phyloP scores from a whole-genome alignment of 1,140 invertebrate genomes.

The Tachypleus tridentatus region DNA sequence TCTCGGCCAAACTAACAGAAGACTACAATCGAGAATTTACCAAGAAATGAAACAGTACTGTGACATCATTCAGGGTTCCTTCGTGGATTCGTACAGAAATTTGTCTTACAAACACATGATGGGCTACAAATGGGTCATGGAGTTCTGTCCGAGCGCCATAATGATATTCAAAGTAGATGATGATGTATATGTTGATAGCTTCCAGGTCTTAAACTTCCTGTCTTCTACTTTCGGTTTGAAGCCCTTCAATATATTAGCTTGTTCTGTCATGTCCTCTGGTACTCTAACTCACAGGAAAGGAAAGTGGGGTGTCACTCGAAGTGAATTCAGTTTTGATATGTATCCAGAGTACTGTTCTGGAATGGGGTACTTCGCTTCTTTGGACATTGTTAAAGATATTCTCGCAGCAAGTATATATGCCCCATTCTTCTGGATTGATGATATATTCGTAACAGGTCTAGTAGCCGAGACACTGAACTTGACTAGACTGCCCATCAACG shows the following conservation, averaged over 20 bases:
- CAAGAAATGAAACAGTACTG: slow-evolving; percentile 25
- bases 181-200: slow-evolving; percentile 65
- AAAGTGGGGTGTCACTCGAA: slow-evolving; percentile 13
- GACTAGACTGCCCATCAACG: slow-evolving; percentile 8
- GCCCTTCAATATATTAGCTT: slow-evolving; percentile 13
- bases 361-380: slow-evolving; percentile 14
- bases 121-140: slow-evolving; percentile 61
- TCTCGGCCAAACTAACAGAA: slow-evolving; percentile 17
- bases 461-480: slow-evolving; percentile 23
- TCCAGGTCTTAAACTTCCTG: slow-evolving; percentile 35
- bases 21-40: slow-evolving; percentile 10
- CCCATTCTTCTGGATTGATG: slow-evolving; percentile 37
- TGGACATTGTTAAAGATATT: slow-evolving; percentile 8
- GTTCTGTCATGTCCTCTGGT: slow-evolving; percentile 13
- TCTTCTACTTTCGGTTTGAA: slow-evolving; percentile 2
- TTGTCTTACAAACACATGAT: slow-evolving; percentile 74
- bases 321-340: slow-evolving; percentile 10
- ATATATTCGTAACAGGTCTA: slow-evolving; percentile 40
- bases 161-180: slow-evolving; percentile 78
- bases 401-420: background rate
- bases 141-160: slow-evolving; percentile 46
- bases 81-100: slow-evolving; percentile 65
- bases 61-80: slow-evolving; percentile 42
- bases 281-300: slow-evolving; percentile 10
- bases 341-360: slow-evolving; percentile 21